These are phyloP conservation scores for Pachycephus smyrnensis DNA, from an alignment of 2,888 invertebrate species.

Conservation along the genomic window DNA sequence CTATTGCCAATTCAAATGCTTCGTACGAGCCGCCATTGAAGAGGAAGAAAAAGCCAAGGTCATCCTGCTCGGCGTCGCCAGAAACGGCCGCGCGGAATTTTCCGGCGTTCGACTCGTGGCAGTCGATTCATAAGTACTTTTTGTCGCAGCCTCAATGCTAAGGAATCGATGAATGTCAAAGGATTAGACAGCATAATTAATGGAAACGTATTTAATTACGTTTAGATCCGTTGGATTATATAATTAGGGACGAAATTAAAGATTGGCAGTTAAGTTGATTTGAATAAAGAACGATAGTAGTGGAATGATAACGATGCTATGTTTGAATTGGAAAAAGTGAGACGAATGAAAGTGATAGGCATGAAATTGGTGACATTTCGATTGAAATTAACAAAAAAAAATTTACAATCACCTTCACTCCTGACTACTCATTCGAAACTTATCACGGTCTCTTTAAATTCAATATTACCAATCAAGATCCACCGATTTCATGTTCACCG, in stretches of 20 bases:
- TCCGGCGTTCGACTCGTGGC: conserved; percentile 14
- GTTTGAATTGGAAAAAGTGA: background rate
- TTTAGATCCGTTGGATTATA: background rate
- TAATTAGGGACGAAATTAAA: background rate
- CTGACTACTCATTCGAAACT: background rate
- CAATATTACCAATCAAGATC: background rate
- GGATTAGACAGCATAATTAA: too few relatives aligned
- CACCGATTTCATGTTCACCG: conserved; percentile 21
- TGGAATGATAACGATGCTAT: background rate
- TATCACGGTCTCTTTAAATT: background rate
- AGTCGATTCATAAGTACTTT: conserved; percentile 23
- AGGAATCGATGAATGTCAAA: background rate
- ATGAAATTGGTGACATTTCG: background rate
- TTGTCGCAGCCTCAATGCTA: conserved; percentile 10
- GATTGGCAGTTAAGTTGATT: background rate
- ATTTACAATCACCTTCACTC: background rate
- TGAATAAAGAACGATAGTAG: background rate
- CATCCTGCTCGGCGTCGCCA: background rate
- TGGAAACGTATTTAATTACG: too few relatives aligned
- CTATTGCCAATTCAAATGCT: background rate
- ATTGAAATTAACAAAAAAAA: background rate
- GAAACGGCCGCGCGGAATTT: conserved; percentile 5
- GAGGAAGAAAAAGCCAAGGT: conserved; percentile 13
- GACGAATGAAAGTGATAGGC: background rate
- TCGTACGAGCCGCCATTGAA: conserved; percentile 27